Evolutionary conservation across 2,888 invertebrate species (phyloP), one percentile per base, ranked within the genome.

Genomic region (Pseudoips prasinana): DNA sequence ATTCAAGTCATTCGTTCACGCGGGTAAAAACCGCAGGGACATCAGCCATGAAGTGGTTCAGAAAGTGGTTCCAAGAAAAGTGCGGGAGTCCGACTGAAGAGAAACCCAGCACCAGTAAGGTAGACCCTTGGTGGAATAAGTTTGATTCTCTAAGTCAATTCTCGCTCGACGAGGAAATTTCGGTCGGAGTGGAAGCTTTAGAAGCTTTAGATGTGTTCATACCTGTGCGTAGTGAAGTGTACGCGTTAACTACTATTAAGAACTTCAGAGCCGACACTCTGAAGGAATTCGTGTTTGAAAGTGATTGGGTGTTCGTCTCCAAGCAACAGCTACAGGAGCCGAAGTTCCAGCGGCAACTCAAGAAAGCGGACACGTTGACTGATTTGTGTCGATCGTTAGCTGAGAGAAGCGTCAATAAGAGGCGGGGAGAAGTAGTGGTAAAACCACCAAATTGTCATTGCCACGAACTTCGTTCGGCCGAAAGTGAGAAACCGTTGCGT

Each of bases 21-120:
- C 92, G 87, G 91, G 91, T 46, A 89, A 82, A 68, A 92, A 91
- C 90, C 91, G 91, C 85, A 83, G 70, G 64, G 83, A 73, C 30
- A 91, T 91, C 53, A 75, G 88, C 58, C 83, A 92, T 91, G 92
- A 91, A 80, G 68, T 92, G 91, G 91, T 91, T 90, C 91, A 92
- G 71, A 92, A 92, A 78, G 85, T 90, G 87, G 90, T 92, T 83
- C 84, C 85, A 40, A 82, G 89, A 65, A 90, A 90, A 68, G 73
- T 80, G 51, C 85, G 90, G 33, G 90, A 91, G 64, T 73, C 81
- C 17, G 49, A 63, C 40, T 62, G 76, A 80, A 29, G 40, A 36
- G 10, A 39, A 45, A 29, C 34, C 47, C 7, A 41, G 46, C 10
- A 34, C 46, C 7, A 58, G 50, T 18, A 66, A 69, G 28, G 28